These are phyloP conservation scores for Macrotus californicus DNA, from an alignment of 2,113 vertebrate genomes.

Conservation along the genomic window DNA sequence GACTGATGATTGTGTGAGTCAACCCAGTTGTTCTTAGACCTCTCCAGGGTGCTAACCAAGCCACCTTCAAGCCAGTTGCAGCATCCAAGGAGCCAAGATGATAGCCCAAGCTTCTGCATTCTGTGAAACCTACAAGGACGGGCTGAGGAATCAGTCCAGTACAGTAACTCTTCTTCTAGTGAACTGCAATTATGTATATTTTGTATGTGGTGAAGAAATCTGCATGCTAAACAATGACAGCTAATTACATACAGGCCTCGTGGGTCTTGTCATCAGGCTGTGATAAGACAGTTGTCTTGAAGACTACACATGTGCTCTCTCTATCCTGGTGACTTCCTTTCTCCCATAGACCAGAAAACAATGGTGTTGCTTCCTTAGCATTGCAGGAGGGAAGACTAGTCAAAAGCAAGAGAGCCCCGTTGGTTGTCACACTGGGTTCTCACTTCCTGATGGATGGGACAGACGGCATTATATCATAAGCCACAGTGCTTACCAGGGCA, in stretches of 20 bases:
- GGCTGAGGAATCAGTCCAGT: not conserved
- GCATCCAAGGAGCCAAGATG: not conserved
- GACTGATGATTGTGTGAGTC: not conserved
- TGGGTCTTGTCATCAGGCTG: conserved; percentile 69
- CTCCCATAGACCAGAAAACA: conserved; percentile 58
- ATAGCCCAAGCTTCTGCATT: not conserved
- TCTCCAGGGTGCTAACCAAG: not conserved
- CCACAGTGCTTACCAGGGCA: not conserved
- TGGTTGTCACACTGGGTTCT: conserved; percentile 63
- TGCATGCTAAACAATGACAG: conserved; percentile 75
- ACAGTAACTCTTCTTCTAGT: conserved; percentile 60
- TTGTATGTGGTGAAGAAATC: conserved; percentile 68
- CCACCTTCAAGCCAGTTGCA: not conserved
- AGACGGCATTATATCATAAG: not conserved
- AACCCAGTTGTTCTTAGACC: too few species aligned
- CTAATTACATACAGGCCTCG: conserved; percentile 73
- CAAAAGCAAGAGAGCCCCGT: conserved; percentile 68
- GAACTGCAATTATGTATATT: conserved; percentile 70
- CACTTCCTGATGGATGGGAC: conserved; percentile 19
- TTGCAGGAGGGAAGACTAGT: conserved; percentile 56
- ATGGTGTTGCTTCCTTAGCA: conserved; percentile 53
- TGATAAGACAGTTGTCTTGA: conserved; percentile 63
- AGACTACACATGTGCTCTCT: conserved; percentile 55
- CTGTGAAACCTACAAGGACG: conserved; percentile 58
- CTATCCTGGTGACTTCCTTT: conserved; percentile 14